Conservation (phyloP, 1,140 invertebrate species). For the Dryas iulia region DNA sequence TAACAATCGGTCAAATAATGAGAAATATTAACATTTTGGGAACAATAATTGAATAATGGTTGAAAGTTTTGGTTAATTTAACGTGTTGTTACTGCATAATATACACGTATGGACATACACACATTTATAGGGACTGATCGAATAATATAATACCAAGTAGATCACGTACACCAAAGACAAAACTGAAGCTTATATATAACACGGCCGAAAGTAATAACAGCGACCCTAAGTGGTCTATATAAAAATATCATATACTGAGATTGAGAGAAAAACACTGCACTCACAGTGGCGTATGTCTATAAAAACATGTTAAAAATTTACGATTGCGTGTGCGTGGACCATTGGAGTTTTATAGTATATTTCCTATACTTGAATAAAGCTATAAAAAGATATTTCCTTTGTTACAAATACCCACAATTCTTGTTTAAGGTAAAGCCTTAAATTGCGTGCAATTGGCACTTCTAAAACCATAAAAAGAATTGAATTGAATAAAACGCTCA, state of each 20-base stretch:
- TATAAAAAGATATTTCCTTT: constrained; percentile 2
- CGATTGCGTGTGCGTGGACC: not conserved
- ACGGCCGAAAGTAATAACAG: constrained; percentile 8
- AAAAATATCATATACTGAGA: not conserved
- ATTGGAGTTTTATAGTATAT: not conserved
- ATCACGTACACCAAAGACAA: constrained; percentile 2
- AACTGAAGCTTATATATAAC: constrained; percentile 2
- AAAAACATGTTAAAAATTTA: constrained; percentile 2
- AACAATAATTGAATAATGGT: not conserved
- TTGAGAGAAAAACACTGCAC: constrained; percentile 1
- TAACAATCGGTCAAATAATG: not conserved
- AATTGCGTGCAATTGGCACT: constrained; percentile 3
- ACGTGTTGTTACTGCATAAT: not conserved
- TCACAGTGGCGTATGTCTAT: not conserved
- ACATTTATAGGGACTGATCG: not conserved
- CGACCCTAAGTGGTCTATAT: not conserved
- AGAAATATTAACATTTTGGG: not conserved
- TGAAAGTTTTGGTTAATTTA: not conserved
- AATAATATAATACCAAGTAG: not conserved
- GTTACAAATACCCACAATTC: not conserved
- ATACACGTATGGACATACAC: not conserved
- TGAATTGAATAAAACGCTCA: not conserved
- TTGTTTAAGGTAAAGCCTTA: not conserved
- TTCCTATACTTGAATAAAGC: not conserved
- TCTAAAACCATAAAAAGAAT: not conserved